Base-by-base conservation (phyloP, 2,888 invertebrate genomes). In the Cantharis lateralis region DNA sequence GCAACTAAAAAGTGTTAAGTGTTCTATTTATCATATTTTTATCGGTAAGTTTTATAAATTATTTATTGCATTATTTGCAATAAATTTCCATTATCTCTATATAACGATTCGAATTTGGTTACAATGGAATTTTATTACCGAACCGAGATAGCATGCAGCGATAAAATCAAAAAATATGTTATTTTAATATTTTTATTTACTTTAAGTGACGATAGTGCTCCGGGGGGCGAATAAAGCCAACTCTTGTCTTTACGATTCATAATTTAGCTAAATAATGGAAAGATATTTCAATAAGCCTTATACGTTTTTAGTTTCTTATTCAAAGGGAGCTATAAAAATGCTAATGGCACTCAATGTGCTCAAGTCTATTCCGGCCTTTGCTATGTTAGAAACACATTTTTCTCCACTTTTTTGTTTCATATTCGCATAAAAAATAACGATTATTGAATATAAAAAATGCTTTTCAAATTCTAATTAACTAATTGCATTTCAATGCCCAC, bases 271-370 rank as follows among this genome's bases (percentile, higher is more conserved):
- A 62, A 75, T 70, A 75, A 78, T 75, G 75, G 64, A 72, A 68
- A 75, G 72, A 78, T 75, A 75, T 78, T 78, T 78, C 78, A 78
- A 78, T 78, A 75, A 75, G 78, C 75, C 66, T 78, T 78, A 78
- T 73, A 73, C 72, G 70, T 75, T 78, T 66, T 78, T 75, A 78
- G 73, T 78, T 78, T 76, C 78, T 78, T 76, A 78, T 75, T 76
- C 78, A 76, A 78, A 78, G 62, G 62, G 73, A 61, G 73, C 78
- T 76, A 78, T 78, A 78, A 78, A 78, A 78, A 78, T 78, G 78
- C 78, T 78, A 78, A 78, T 78, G 72, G 62, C 62, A 62, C 77
- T 74, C 77, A 71, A 77, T 72, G 76, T 68, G 72, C 66, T 72
- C 68, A 62, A 70, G 70, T 24, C 71, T 32, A 64, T 66, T 78